A percentile compares a stretch with the other conserved stretches of the same genome.
Evolutionary conservation across 2,797 vertebrate genomes (phyloP).

Genomic region (Holocentrus rufus): DNA sequence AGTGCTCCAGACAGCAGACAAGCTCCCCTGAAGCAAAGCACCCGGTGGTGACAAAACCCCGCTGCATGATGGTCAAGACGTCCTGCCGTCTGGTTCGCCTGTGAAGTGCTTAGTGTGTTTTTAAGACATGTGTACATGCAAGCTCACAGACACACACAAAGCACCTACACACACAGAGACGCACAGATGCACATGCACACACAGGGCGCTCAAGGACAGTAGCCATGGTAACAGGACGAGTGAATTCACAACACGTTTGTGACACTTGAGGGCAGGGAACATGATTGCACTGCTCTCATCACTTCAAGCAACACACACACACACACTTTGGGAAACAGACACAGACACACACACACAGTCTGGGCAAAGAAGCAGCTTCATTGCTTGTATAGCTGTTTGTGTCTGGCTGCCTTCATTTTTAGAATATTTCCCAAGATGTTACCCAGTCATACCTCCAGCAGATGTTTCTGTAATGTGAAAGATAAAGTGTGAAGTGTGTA

Average conservation of each 20-base stretch:
- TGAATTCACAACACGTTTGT: conserved; percentile 44
- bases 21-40: conserved; percentile 33
- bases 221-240: conserved; percentile 67
- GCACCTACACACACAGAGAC: conserved; percentile 15
- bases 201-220: conserved; percentile 64
- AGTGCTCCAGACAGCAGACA: conserved; percentile 28
- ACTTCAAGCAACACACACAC: conserved; percentile 23
- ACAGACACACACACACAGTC: not conserved
- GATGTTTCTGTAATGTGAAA: not conserved
- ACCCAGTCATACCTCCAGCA: not conserved
- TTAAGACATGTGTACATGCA: conserved; percentile 32
- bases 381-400: not conserved
- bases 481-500: not conserved
- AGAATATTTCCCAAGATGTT: conserved; percentile 9
- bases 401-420: not conserved
- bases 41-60: conserved; percentile 10
- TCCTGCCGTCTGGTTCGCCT: conserved; percentile 20
- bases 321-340: conserved; percentile 3
- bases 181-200: conserved; percentile 12
- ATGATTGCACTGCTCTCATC: conserved; percentile 54
- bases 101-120: conserved; percentile 29
- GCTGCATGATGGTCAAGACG: conserved; percentile 39
- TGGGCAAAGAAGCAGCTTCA: not conserved
- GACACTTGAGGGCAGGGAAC: conserved; percentile 51
- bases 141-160: conserved; percentile 1